Evolutionary conservation across 2,113 vertebrate species (phyloP).

Genomic region (Dinomys branickii): DNA sequence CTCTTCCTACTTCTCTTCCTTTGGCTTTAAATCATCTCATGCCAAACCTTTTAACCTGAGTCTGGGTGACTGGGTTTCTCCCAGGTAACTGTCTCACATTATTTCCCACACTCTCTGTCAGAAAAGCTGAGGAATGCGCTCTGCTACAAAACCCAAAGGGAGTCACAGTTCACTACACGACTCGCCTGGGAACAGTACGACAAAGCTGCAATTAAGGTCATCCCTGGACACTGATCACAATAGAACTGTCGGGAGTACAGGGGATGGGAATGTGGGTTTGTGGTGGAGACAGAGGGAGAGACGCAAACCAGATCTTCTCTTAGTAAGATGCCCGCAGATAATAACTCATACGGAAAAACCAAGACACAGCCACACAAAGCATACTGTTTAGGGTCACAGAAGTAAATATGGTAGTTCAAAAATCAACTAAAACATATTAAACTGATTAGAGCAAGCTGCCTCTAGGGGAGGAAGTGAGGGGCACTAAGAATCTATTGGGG

Average conservation of each 20-base stretch:
- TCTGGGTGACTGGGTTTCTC: background rate
- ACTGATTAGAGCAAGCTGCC: background rate
- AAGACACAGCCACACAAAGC: background rate
- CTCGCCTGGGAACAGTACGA: fast-evolving
- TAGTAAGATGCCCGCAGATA: background rate
- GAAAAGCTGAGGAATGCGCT: background rate
- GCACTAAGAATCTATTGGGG: background rate
- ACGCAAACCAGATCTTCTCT: background rate
- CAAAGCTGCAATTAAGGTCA: fast-evolving
- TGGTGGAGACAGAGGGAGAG: background rate
- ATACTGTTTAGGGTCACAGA: background rate
- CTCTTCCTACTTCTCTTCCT: background rate
- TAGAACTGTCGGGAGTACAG: background rate
- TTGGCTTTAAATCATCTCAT: background rate
- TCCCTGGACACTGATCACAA: fast-evolving
- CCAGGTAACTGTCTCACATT: background rate
- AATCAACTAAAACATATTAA: background rate
- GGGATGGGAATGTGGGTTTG: background rate
- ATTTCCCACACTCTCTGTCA: background rate
- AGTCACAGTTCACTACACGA: too few relatives aligned
- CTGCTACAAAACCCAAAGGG: background rate
- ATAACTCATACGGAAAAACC: background rate
- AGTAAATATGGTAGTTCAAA: background rate
- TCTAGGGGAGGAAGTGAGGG: background rate
- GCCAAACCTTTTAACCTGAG: background rate